Conservation (phyloP, 1,140 invertebrate genomes). For the Charaxes varanes region DNA sequence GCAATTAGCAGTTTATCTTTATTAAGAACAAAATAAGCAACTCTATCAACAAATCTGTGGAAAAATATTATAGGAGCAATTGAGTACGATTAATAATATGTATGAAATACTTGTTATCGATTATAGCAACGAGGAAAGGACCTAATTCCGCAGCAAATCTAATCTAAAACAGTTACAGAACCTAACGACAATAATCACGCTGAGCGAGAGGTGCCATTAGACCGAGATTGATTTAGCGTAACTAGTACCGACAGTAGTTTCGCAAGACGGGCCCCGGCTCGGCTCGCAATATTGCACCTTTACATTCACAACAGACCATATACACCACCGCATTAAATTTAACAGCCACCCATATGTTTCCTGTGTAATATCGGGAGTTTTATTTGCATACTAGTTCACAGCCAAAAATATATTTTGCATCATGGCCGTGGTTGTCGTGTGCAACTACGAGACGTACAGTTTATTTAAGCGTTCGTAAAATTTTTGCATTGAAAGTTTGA, state of each 20-base stretch:
- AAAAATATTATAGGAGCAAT: not conserved
- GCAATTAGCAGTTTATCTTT: no score
- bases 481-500: no score
- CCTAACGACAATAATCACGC: conserved; percentile 21
- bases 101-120: not conserved
- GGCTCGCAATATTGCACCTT: conserved; percentile 39
- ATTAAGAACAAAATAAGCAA: no score
- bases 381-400: conserved; percentile 12
- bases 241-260: conserved; percentile 35
- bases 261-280: conserved; percentile 40
- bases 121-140: conserved; percentile 1
- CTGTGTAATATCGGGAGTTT: conserved; percentile 10
- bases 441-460: no score
- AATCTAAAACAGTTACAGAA: conserved; percentile 8
- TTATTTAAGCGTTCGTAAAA: no score
- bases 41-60: no score
- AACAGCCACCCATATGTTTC: conserved; percentile 15
- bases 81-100: not conserved
- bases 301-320: conserved; percentile 18
- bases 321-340: conserved; percentile 13
- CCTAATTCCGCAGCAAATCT: conserved; percentile 4
- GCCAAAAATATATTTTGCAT: conserved; percentile 9
- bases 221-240: conserved; percentile 49
- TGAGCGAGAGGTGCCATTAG: conserved; percentile 37
- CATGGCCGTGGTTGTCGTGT: conserved; percentile 1